A percentile compares a stretch with the other conserved stretches of the same genome.
Evolutionary conservation across 1,140 invertebrate species (phyloP).

Genomic region (Asobara japonica): DNA sequence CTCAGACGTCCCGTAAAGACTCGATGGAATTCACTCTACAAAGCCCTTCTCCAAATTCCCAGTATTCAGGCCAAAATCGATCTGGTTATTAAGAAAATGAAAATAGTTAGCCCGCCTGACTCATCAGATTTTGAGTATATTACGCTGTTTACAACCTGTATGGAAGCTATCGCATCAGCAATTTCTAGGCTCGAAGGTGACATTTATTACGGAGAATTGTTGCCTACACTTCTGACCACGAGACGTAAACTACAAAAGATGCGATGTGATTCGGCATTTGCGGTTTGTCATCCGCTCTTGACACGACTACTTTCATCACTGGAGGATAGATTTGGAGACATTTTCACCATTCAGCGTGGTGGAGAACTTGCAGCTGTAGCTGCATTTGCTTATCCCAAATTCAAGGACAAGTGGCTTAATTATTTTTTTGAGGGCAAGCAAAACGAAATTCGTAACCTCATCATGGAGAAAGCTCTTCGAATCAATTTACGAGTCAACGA

Average conservation of each 20-base stretch:
- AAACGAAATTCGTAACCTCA: constrained; percentile 2
- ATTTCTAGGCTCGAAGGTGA: constrained; percentile 34
- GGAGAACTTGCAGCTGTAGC: constrained; percentile 32
- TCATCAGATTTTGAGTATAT: constrained; percentile 26
- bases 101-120: not conserved
- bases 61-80: constrained; percentile 18
- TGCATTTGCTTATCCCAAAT: constrained; percentile 35
- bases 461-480: not conserved
- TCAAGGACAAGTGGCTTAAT: constrained; percentile 35
- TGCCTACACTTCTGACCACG: constrained; percentile 32
- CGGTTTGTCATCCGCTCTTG: not conserved
- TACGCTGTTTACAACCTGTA: constrained; percentile 19
- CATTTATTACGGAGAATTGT: constrained; percentile 27
- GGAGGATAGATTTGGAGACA: constrained; percentile 27
- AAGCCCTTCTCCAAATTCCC: constrained; percentile 19
- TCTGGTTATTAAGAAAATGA: not conserved
- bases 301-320: constrained; percentile 3
- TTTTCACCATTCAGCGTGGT: constrained; percentile 27
- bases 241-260: constrained; percentile 14
- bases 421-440: constrained; percentile 7
- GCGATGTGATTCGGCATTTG: not conserved
- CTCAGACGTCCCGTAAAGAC: not conserved
- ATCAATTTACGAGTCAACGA: not conserved
- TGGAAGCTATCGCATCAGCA: constrained; percentile 29
- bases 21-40: constrained; percentile 32